Percentiles rank a stretch among this genome's conserved stretches.
phyloP scores from a whole-genome alignment of 2,113 vertebrate species.

The Amazona vittata region DNA sequence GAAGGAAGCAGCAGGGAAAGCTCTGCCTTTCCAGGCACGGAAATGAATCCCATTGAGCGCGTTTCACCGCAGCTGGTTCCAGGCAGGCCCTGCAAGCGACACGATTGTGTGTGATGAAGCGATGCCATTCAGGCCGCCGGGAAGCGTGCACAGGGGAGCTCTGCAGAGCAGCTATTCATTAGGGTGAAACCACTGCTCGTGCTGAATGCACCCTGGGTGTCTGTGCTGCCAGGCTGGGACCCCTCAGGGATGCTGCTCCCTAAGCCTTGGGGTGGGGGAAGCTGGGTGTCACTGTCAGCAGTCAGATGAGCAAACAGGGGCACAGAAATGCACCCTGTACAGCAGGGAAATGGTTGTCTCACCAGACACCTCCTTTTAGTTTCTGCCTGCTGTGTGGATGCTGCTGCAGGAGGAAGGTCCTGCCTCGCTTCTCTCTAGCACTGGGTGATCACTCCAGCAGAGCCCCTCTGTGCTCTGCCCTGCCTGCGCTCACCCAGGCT shows the following conservation, averaged over 20 bases:
- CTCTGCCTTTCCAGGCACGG: background rate
- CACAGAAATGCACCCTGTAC: background rate
- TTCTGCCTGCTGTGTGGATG: background rate
- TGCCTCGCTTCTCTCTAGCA: accelerated
- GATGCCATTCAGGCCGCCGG: background rate
- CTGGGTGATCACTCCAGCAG: background rate
- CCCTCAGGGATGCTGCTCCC: accelerated
- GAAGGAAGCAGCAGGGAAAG: background rate
- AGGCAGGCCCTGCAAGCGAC: background rate
- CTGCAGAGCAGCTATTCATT: background rate
- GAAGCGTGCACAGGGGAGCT: background rate
- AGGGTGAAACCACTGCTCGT: accelerated
- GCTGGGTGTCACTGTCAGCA: accelerated
- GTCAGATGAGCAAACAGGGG: accelerated
- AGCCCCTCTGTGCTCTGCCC: background rate
- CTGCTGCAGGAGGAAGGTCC: background rate
- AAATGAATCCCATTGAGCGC: background rate
- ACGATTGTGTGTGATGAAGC: background rate
- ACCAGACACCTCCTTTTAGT: background rate
- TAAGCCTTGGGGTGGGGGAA: background rate
- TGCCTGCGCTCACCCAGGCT: accelerated
- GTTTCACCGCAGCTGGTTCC: background rate
- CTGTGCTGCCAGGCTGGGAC: background rate
- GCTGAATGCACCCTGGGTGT: accelerated
- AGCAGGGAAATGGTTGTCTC: accelerated